phyloP scores from a whole-genome alignment of 2,888 invertebrate species.

The Neoascia interrupta region DNA sequence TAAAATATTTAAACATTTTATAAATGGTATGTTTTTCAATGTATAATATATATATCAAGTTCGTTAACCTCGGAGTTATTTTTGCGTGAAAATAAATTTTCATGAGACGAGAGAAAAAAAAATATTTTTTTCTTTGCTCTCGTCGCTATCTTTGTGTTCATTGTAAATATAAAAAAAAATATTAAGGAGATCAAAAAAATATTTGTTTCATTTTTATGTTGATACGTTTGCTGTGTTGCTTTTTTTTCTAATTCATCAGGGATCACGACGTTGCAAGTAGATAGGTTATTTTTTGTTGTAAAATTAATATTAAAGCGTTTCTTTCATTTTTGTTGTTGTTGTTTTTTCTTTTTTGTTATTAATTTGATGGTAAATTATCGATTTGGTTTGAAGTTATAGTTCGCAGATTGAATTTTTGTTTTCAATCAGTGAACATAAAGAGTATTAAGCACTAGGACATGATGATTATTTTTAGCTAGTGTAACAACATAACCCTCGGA shows the following conservation, averaged over 20 bases:
- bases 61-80: slow-evolving; percentile 49
- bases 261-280: slow-evolving; percentile 57
- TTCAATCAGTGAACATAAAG: slow-evolving; percentile 93
- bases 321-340: slow-evolving; percentile 64
- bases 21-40: slow-evolving; percentile 66
- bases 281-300: slow-evolving; percentile 52
- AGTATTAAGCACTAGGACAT: slow-evolving; percentile 97
- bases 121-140: slow-evolving; percentile 56
- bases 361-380: slow-evolving; percentile 57
- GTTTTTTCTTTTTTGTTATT: slow-evolving; percentile 70
- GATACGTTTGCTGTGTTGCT: slow-evolving; percentile 67
- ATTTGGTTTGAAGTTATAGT: slow-evolving; percentile 73
- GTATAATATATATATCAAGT: slow-evolving; percentile 47
- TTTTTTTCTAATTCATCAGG: slow-evolving; percentile 44
- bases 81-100: slow-evolving; percentile 50
- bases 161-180: slow-evolving; percentile 71
- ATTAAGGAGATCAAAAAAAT: slow-evolving; percentile 72
- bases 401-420: slow-evolving; percentile 76
- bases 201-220: slow-evolving; percentile 68
- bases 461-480: slow-evolving; percentile 98
- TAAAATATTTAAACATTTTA: slow-evolving; percentile 67
- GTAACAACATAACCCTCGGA: slow-evolving; percentile 97
- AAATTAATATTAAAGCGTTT: slow-evolving; percentile 70
- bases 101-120: slow-evolving; percentile 67
- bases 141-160: slow-evolving; percentile 67